phyloP scores from a whole-genome alignment of 2,113 vertebrate species.

The Crotalus viridis region DNA sequence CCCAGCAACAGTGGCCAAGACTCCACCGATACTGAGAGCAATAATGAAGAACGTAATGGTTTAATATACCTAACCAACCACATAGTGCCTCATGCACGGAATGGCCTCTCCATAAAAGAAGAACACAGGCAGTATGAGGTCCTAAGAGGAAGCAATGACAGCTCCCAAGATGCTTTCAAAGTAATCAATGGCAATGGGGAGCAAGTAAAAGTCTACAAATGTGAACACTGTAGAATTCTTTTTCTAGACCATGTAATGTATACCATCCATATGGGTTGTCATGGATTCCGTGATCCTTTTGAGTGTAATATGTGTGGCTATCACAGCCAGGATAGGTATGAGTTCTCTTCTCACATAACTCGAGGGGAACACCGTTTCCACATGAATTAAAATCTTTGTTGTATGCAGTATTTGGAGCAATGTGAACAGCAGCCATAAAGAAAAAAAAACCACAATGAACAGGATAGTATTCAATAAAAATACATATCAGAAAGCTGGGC shows the following conservation, averaged over 20 bases:
- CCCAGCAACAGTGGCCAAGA: constrained; percentile 96
- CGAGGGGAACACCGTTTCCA: constrained; percentile 93
- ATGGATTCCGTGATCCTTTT: constrained; percentile 95
- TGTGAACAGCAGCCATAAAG: neutral
- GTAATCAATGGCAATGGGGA: constrained; percentile 87
- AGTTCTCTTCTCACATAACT: constrained; percentile 98
- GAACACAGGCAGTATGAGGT: constrained; percentile 85
- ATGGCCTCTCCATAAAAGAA: constrained; percentile 89
- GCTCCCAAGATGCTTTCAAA: constrained; percentile 85
- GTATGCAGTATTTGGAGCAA: constrained; percentile 20
- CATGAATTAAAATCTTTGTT: constrained; percentile 67
- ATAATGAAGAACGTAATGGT: constrained; percentile 87
- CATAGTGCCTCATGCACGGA: constrained; percentile 83
- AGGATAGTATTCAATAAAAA: constrained; percentile 19
- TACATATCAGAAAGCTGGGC: constrained; percentile 25
- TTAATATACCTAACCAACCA: constrained; percentile 98
- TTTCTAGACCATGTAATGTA: constrained; percentile 99
- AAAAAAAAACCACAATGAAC: constrained; percentile 36
- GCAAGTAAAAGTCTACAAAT: constrained; percentile 87
- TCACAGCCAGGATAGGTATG: constrained; percentile 95
- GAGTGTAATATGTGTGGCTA: constrained; percentile 99
- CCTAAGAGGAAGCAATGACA: constrained; percentile 78
- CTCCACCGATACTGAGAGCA: constrained; percentile 98
- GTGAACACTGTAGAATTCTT: constrained; percentile 92
- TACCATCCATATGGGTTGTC: constrained; percentile 99